Percentiles rank a stretch among this genome's conserved stretches.
Conservation (phyloP, 2,113 vertebrate genomes). For the Columba janthina region DNA sequence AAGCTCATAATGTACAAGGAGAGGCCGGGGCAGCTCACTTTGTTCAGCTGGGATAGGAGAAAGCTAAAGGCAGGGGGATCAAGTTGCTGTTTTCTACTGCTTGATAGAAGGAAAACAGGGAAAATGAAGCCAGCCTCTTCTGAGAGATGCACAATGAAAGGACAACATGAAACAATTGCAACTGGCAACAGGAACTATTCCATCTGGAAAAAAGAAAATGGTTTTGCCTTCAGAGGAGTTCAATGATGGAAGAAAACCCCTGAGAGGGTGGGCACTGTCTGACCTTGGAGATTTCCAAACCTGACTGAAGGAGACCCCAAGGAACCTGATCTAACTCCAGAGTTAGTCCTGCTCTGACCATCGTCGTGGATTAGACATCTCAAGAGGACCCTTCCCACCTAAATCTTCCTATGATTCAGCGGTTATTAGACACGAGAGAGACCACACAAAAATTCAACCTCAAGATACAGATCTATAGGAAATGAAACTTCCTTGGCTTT, state of each 20-base stretch:
- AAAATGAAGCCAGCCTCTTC: neutral
- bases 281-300: neutral
- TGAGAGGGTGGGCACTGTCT: neutral
- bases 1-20: neutral
- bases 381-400: neutral
- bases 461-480: conserved; percentile 1
- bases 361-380: neutral
- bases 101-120: neutral
- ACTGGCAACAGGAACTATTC: neutral
- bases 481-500: conserved; percentile 27
- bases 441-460: neutral
- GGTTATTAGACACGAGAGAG: neutral
- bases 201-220: neutral
- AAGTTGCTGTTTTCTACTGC: neutral
- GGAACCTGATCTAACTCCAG: neutral
- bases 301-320: fast-evolving
- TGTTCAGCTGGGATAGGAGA: neutral
- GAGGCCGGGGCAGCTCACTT: neutral
- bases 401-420: neutral
- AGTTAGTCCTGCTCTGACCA: neutral
- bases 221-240: neutral
- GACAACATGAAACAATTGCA: neutral
- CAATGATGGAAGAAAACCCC: neutral
- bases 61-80: neutral
- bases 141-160: neutral